Evolutionary conservation across 2,888 invertebrate species (phyloP), one percentile per base, ranked within the genome.

Genomic region (Metellina segmentata): DNA sequence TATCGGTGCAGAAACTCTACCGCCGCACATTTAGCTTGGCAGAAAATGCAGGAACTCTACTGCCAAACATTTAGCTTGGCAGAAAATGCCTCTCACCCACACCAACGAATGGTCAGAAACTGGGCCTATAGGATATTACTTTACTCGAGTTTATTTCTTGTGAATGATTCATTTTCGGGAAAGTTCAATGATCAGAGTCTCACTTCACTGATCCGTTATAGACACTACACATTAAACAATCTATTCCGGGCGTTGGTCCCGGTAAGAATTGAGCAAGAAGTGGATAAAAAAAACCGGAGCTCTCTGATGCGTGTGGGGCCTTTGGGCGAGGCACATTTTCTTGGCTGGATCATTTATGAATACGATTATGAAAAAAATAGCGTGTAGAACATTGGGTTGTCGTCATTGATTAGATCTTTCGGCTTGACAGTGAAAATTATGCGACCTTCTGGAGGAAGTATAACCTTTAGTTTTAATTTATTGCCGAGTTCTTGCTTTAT

Each of bases 321-420:
- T 69, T 79, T 79, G 89, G 89, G 89, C 89, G 89, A 79, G 89
- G 89, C 61, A 51, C 81, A 74, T 74, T 74, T 49, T 19, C n/a
- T 16, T 19, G n/a, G 34, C 19, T 7, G 9, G 11, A 20, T 16
- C n/a, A 16, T 20, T 74, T 19, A 20, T 20, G 74, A 74, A 34
- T 34, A 34, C 34, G 34, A 34, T 34, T 34, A 34, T 34, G 34
- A 34, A 34, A 34, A n/a, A 34, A 34, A 34, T 34, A 34, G 34
- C 34, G 34, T 34, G 34, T n/a, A n/a, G n/a, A 4, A 34, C 34
- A 34, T 34, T 34, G 34, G 34, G 34, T 34, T 34, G 34, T 34
- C 34, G 34, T 34, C 34, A 34, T n/a, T 34, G 34, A 34, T 34
- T 34, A 34, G 34, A 34, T 34, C 34, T 34, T 34, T 34, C 34